Percentiles rank a stretch among this genome's conserved stretches.
Evolutionary conservation across 2,113 vertebrate genomes (phyloP).

Genomic region (Scalopus aquaticus): DNA sequence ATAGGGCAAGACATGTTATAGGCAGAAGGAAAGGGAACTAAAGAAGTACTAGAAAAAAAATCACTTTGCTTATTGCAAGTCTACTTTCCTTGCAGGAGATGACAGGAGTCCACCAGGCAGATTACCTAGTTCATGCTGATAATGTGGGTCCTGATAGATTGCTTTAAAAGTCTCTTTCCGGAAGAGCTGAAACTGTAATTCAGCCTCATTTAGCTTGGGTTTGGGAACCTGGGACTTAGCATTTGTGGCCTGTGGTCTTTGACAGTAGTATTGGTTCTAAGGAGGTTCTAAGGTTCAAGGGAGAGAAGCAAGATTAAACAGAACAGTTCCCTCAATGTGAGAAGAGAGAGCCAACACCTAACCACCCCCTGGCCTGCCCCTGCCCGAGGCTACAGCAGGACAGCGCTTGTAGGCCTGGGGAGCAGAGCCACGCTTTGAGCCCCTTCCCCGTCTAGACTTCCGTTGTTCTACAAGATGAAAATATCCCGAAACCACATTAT

Average conservation of each 20-base stretch:
- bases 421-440: neutral
- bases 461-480: neutral
- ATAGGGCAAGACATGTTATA: neutral
- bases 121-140: neutral
- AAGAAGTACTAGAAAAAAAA: neutral
- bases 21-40: neutral
- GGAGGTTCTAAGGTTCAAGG: no score
- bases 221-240: neutral
- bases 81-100: neutral
- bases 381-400: neutral
- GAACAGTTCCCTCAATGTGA: neutral
- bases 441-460: neutral
- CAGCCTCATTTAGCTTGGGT: neutral
- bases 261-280: neutral
- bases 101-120: neutral
- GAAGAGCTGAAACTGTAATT: neutral
- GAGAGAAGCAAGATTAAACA: neutral
- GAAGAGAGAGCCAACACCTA: no score
- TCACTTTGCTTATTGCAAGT: neutral
- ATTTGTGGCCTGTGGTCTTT: neutral
- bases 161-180: neutral
- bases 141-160: neutral
- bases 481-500: neutral
- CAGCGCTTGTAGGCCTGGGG: no score
- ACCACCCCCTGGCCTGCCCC: neutral